These are phyloP conservation scores for Spheniscus humboldti DNA, from an alignment of 2,797 vertebrate genomes.

Conservation along the genomic window DNA sequence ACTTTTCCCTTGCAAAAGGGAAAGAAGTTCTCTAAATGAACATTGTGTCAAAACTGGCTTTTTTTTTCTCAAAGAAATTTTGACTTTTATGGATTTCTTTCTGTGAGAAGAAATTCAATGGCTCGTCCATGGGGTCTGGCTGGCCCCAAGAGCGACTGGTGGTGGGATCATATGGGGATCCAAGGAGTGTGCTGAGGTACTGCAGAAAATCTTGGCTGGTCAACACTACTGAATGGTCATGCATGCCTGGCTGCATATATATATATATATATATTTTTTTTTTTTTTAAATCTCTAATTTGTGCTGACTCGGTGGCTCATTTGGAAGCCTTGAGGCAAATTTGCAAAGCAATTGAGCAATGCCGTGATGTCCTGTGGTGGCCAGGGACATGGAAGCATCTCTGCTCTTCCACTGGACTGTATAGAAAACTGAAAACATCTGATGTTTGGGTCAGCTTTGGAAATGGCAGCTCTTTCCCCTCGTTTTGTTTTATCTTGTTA, in stretches of 20 bases:
- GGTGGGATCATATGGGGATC: not conserved
- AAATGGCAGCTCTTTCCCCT: not conserved
- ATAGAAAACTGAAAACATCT: not conserved
- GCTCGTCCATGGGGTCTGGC: accelerated
- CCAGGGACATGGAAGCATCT: not conserved
- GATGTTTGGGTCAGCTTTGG: not conserved
- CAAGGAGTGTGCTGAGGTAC: not conserved
- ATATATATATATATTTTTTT: not conserved
- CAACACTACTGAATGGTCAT: not conserved
- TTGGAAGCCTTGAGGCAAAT: not conserved
- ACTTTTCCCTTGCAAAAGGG: constrained; percentile 1
- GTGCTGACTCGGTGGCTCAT: not conserved
- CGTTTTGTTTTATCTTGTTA: accelerated
- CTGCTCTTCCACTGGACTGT: not conserved
- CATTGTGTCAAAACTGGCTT: constrained; percentile 14
- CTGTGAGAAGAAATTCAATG: not conserved
- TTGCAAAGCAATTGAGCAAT: not conserved
- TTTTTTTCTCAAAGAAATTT: not conserved
- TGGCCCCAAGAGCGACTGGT: not conserved
- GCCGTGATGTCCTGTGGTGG: not conserved
- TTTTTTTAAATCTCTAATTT: not conserved
- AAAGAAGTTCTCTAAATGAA: constrained; percentile 17
- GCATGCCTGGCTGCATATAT: not conserved
- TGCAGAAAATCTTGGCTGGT: not conserved
- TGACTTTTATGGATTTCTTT: not conserved